Evolutionary conservation across 2,888 invertebrate genomes (phyloP).

Genomic region (Molanna angustata): DNA sequence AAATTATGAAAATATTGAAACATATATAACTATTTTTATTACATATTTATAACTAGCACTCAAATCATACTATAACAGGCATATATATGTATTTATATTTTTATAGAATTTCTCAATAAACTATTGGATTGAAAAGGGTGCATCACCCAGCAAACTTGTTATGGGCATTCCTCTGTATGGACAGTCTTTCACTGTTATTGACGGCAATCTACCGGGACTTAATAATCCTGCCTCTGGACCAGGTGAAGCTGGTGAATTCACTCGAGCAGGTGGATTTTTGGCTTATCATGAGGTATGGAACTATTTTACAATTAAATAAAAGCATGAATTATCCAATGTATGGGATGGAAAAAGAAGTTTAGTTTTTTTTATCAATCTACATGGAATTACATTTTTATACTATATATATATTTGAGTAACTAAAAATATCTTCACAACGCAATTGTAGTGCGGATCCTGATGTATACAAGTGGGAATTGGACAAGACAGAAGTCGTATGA

Average conservation of each 20-base stretch:
- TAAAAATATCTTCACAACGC: no score
- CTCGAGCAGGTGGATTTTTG: slow-evolving; percentile 69
- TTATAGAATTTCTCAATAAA: slow-evolving; percentile 64
- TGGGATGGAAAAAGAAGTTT: no score
- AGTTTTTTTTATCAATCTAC: no score
- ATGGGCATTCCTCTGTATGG: slow-evolving; percentile 78
- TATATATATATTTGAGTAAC: no score
- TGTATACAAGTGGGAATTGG: no score
- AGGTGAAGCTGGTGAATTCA: slow-evolving; percentile 67
- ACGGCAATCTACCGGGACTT: slow-evolving; percentile 49
- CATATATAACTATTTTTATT: neutral
- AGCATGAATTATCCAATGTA: neutral
- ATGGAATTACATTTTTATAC: no score
- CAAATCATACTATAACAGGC: no score
- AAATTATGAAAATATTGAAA: no score
- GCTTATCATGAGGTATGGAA: slow-evolving; percentile 68
- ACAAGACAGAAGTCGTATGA: no score
- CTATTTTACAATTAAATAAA: neutral
- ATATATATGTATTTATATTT: no score
- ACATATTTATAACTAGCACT: no score
- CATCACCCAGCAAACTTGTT: slow-evolving; percentile 63
- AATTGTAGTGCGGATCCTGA: no score
- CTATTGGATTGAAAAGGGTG: slow-evolving; percentile 68
- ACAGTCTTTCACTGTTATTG: slow-evolving; percentile 66
- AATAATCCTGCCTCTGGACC: slow-evolving; percentile 63